These are phyloP conservation scores for Cheilinus undulatus DNA, from an alignment of 2,113 vertebrate species.

Conservation along the genomic window DNA sequence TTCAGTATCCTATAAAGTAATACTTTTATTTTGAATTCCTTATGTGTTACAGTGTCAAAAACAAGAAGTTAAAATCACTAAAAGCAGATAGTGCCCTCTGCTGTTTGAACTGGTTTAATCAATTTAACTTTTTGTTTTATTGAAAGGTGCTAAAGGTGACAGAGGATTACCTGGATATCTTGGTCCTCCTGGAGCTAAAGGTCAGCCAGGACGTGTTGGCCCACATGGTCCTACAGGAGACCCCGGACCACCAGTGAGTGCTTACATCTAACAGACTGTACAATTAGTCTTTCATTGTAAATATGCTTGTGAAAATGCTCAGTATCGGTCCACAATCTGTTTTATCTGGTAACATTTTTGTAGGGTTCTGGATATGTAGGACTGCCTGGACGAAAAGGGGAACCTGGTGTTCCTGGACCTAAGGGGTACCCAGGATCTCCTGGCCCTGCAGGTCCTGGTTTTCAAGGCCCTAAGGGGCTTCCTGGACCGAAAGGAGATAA, in stretches of 20 bases:
- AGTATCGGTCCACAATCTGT: background rate
- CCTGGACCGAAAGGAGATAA: slow-evolving; percentile 83
- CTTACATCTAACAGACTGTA: background rate
- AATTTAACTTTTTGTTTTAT: slow-evolving; percentile 9
- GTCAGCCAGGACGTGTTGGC: slow-evolving; percentile 84
- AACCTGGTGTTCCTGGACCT: slow-evolving; percentile 81
- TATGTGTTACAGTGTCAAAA: too few relatives aligned
- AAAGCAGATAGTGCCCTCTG: too few relatives aligned
- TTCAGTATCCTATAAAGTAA: too few relatives aligned
- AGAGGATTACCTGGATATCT: slow-evolving; percentile 78
- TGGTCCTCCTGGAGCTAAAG: slow-evolving; percentile 73
- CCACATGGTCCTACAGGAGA: slow-evolving; percentile 82
- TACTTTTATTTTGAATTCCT: too few relatives aligned
- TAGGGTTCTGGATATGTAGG: slow-evolving; percentile 83
- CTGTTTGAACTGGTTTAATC: too few relatives aligned
- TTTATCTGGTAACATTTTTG: background rate
- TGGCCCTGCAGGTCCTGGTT: slow-evolving; percentile 81
- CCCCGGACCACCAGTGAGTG: slow-evolving; percentile 87
- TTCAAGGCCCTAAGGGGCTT: slow-evolving; percentile 81
- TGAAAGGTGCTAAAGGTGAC: slow-evolving; percentile 61
- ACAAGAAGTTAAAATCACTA: too few relatives aligned
- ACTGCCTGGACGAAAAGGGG: slow-evolving; percentile 85
- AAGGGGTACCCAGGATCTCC: slow-evolving; percentile 82
- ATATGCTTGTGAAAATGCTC: background rate
- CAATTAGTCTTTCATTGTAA: background rate